Base-by-base conservation (phyloP, 2,888 invertebrate species). In the Phortica okadai region DNA sequence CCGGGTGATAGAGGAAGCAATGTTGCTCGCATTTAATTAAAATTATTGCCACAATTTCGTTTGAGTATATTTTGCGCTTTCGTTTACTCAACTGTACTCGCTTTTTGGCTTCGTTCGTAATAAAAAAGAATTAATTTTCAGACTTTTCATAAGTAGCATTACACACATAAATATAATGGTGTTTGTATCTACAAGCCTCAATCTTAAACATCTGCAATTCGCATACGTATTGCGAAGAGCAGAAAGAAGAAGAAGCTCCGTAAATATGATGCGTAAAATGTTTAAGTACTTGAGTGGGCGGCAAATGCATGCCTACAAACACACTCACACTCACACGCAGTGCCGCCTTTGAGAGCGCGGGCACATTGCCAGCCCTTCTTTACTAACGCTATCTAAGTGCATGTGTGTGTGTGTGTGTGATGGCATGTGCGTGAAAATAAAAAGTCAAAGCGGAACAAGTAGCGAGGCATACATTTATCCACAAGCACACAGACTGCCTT, bases 61-160 rank as follows among this genome's bases (percentile, higher is more conserved):
- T 33, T 33, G 33, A 33, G 33, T 33, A 33, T 33, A 33, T 33
- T 33, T 33, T 2, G 33, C 33, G 33, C 62, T 21, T 16, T 16
- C 21, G 16, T 21, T 16, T 14, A 59, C 16, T 8, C 59, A 59
- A 62, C 25, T 62, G 16, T 25, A 7, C 62, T 25, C 10, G 62
- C 21, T 62, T n/a, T 25, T 62, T 25, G 62, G 62, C 62, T 25
- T 62, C 25, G 21, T 11, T 62, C 25, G 21, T 59, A 59, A 59
- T 59, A 62, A 62, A 62, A 25, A 62, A 62, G 62, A 16, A 62
- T 62, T 62, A 62, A 62, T 62, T 62, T 62, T 62, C 16, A 25
- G 62, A 25, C 10, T 62, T 8, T 62, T 62, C 25, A 50, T 50
- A 14, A 50, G 50, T 14, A 14, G 14, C 50, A 50, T 33, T 33